Evolutionary conservation across 2,888 invertebrate genomes (phyloP).

Genomic region (Aphidius colemani): DNA sequence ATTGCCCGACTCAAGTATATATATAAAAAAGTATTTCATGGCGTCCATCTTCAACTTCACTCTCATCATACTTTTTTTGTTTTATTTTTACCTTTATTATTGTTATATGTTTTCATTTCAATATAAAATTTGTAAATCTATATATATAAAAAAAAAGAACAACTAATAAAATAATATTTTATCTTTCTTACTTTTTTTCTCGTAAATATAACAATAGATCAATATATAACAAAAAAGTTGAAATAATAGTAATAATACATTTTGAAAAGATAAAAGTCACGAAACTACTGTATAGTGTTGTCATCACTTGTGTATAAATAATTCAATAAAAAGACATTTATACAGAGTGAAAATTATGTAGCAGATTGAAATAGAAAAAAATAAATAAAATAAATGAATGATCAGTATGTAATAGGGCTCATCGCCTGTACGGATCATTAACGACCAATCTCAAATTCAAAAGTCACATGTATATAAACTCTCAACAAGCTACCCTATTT

Average conservation of each 20-base stretch:
- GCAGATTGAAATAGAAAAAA: slow-evolving; percentile 13
- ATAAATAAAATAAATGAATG: slow-evolving; percentile 16
- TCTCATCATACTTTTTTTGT: background rate
- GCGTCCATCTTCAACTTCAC: no score
- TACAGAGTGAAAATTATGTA: no score
- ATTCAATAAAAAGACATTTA: slow-evolving; percentile 25
- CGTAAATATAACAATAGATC: background rate
- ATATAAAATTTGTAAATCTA: no score
- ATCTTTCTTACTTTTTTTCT: background rate
- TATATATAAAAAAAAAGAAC: no score
- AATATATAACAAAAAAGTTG: background rate
- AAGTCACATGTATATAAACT: background rate
- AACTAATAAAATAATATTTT: no score
- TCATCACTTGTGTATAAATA: background rate
- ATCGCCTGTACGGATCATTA: slow-evolving; percentile 32
- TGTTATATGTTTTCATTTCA: no score
- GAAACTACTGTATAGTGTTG: background rate
- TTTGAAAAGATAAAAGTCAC: no score
- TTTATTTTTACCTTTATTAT: background rate
- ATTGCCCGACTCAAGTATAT: slow-evolving; percentile 45
- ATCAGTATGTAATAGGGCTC: background rate
- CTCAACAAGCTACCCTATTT: slow-evolving; percentile 40
- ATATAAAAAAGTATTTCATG: background rate
- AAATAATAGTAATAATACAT: no score
- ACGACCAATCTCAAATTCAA: slow-evolving; percentile 25